Conservation (phyloP, 2,113 vertebrate species). For the Galeopterus variegatus region DNA sequence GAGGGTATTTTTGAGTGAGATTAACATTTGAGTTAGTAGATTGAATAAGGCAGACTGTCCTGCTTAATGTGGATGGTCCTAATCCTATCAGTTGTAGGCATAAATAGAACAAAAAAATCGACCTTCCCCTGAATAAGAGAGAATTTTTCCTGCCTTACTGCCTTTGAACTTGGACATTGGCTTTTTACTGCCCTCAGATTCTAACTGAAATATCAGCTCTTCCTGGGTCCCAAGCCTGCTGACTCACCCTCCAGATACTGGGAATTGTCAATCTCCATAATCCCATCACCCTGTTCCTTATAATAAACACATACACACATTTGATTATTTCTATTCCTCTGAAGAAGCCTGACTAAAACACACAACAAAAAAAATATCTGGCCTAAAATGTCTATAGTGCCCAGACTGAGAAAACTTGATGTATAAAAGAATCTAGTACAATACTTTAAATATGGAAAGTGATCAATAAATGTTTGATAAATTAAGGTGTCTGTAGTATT, state of each 20-base stretch:
- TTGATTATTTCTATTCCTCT: not conserved
- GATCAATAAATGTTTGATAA: not conserved
- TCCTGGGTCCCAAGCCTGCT: not conserved
- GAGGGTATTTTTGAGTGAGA: not conserved
- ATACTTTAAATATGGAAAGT: not conserved
- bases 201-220: not conserved
- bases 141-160: accelerated
- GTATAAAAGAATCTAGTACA: not conserved
- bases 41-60: not conserved
- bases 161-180: not conserved
- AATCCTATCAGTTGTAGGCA: not conserved
- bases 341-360: not conserved
- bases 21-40: not conserved
- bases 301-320: not conserved
- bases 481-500: not conserved
- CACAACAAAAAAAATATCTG: not conserved
- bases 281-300: not conserved
- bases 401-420: not conserved
- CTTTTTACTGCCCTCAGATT: not conserved
- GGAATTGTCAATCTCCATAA: not conserved
- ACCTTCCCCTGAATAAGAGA: not conserved
- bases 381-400: not conserved
- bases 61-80: not conserved
- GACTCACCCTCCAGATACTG: not conserved
- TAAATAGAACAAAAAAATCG: not conserved